phyloP scores from a whole-genome alignment of 2,113 vertebrate species.

The Grus americana region DNA sequence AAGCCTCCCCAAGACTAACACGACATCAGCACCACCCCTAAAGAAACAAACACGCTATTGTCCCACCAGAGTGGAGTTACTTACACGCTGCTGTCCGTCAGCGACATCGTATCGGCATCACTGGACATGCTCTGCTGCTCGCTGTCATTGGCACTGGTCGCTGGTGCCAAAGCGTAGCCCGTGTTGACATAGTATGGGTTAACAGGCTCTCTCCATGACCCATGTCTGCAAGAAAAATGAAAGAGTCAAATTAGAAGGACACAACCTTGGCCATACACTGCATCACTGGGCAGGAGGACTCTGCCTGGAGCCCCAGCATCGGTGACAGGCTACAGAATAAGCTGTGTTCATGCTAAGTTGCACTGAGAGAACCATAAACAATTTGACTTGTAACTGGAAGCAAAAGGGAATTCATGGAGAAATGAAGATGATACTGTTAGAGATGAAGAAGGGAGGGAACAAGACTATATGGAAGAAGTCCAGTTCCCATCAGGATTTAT shows the following conservation, averaged over 20 bases:
- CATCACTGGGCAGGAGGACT: not conserved
- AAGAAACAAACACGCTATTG: rapidly evolving
- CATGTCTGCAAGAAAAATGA: constrained; percentile 71
- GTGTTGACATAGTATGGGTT: constrained; percentile 96
- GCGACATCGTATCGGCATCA: constrained; percentile 93
- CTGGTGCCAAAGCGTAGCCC: constrained; percentile 92
- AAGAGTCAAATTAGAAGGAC: not conserved
- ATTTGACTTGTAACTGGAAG: not conserved
- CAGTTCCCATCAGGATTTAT: not conserved
- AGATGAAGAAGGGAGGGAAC: not conserved
- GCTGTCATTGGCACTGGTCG: constrained; percentile 96
- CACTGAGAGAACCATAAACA: not conserved
- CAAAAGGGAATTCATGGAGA: not conserved
- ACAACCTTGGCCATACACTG: not conserved
- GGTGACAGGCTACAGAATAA: not conserved
- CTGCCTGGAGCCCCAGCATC: not conserved
- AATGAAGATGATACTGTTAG: not conserved
- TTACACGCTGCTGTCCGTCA: constrained; percentile 94
- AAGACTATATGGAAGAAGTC: not conserved
- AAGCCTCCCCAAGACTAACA: not conserved
- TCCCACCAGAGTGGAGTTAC: constrained; percentile 3
- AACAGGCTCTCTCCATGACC: constrained; percentile 88
- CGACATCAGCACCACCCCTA: not conserved
- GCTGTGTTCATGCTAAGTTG: not conserved
- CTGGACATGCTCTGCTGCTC: constrained; percentile 99